Evolutionary conservation across 2,888 invertebrate genomes (phyloP).

Genomic region (Automeris io): DNA sequence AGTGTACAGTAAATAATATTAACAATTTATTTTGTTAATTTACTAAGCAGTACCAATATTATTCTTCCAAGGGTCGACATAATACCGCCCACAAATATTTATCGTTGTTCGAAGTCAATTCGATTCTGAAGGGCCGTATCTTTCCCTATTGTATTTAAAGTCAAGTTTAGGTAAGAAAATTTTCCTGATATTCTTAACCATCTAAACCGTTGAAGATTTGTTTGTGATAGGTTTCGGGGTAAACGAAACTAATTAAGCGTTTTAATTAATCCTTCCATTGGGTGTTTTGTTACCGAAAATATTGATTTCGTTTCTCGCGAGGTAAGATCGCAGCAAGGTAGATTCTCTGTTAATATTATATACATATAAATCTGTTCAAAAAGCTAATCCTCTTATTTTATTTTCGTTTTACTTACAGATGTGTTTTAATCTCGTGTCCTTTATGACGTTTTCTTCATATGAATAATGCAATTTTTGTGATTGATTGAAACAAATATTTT

Average conservation of each 20-base stretch:
- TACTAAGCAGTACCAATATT: neutral
- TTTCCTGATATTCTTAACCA: slow-evolving; percentile 48
- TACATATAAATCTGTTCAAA: no score
- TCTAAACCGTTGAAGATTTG: slow-evolving; percentile 49
- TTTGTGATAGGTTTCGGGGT: slow-evolving; percentile 63
- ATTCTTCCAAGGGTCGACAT: slow-evolving; percentile 14
- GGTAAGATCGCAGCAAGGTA: slow-evolving; percentile 24
- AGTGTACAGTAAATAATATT: neutral
- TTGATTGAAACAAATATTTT: no score
- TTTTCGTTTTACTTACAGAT: slow-evolving; percentile 27
- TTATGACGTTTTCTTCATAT: no score
- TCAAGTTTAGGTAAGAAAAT: slow-evolving; percentile 27
- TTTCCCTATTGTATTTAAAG: slow-evolving; percentile 15
- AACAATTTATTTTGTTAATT: neutral
- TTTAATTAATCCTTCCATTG: slow-evolving; percentile 67
- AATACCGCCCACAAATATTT: slow-evolving; percentile 17
- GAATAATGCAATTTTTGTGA: no score
- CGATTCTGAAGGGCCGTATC: slow-evolving; percentile 17
- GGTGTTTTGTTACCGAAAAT: slow-evolving; percentile 65
- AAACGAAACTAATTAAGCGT: slow-evolving; percentile 70
- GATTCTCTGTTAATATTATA: no score
- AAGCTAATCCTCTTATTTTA: no score
- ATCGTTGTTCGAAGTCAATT: slow-evolving; percentile 14
- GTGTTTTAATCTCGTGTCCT: no score
- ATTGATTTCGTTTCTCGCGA: slow-evolving; percentile 49